Conservation (phyloP, 2,888 invertebrate genomes). For the Drosophila kambysellisi region DNA sequence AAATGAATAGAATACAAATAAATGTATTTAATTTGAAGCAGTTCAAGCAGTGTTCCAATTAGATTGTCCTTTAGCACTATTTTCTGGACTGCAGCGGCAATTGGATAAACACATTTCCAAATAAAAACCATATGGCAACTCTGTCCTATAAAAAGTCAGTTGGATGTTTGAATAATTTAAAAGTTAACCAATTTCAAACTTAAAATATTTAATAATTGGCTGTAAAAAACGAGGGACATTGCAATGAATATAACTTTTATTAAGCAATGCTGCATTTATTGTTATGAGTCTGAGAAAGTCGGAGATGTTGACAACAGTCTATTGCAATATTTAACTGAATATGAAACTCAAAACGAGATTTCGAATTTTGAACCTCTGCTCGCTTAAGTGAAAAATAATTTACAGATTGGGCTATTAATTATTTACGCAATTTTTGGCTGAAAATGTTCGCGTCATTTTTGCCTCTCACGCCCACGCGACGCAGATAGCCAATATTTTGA, state of each 20-base stretch:
- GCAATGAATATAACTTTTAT: background rate
- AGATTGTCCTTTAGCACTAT: background rate
- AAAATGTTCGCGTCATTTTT: constrained; percentile 9
- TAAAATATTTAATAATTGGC: background rate
- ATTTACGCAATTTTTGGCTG: constrained; percentile 8
- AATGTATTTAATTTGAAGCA: background rate
- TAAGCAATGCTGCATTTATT: background rate
- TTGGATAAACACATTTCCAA: background rate
- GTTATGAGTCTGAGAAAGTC: background rate
- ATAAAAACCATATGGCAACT: background rate
- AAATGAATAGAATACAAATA: background rate
- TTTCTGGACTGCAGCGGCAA: background rate
- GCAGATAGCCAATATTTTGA: constrained; percentile 14
- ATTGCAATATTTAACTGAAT: background rate
- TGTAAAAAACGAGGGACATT: background rate
- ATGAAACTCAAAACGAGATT: background rate
- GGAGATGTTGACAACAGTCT: background rate
- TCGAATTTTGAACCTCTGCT: background rate
- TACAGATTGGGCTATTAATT: constrained; percentile 6
- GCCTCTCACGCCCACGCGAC: constrained; percentile 21
- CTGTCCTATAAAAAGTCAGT: background rate
- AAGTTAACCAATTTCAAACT: background rate
- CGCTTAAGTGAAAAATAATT: constrained; percentile 2
- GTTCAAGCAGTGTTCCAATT: background rate
- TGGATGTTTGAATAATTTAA: background rate